Percentiles rank a stretch among this genome's conserved stretches.
These are phyloP conservation scores for Caenorhabditis sp. DNA, from an alignment of 2,888 invertebrate genomes.

Conservation along the genomic window DNA sequence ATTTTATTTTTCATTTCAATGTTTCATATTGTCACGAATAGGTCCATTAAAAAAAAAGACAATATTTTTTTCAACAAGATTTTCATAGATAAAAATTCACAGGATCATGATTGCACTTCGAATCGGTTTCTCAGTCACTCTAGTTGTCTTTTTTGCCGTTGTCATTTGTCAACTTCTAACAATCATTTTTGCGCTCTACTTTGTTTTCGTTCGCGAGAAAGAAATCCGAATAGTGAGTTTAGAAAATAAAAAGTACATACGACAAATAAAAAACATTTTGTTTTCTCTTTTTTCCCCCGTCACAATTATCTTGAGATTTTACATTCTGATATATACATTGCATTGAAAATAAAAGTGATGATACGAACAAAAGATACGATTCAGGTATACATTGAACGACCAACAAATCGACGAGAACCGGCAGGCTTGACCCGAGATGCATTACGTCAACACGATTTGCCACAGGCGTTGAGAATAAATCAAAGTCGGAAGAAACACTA, in stretches of 20 bases:
- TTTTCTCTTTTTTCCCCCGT: too few species aligned
- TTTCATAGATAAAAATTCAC: too few species aligned
- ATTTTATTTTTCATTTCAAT: too few species aligned
- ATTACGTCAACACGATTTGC: constrained; percentile 40
- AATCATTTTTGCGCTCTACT: constrained; percentile 42
- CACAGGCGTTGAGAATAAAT: constrained; percentile 24
- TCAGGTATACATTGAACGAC: constrained; percentile 41
- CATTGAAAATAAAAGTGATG: constrained; percentile 28
- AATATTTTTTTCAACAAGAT: too few species aligned
- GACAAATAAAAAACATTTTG: not conserved
- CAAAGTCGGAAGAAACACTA: constrained; percentile 13
- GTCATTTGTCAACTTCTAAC: constrained; percentile 51
- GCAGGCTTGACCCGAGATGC: constrained; percentile 31
- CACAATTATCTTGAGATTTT: not conserved
- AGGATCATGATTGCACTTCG: constrained; percentile 64
- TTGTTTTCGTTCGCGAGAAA: constrained; percentile 37
- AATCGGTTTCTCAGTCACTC: constrained; percentile 65
- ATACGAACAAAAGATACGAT: not conserved
- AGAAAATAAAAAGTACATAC: constrained; percentile 3
- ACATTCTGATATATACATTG: constrained; percentile 20
- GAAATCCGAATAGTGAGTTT: constrained; percentile 44
- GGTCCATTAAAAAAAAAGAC: too few species aligned
- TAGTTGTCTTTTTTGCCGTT: constrained; percentile 65
- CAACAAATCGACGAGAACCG: not conserved
- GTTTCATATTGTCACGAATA: too few species aligned